A percentile compares a stretch with the other conserved stretches of the same genome.
Evolutionary conservation across 2,113 vertebrate species (phyloP).

Genomic region (Sapajus apella): DNA sequence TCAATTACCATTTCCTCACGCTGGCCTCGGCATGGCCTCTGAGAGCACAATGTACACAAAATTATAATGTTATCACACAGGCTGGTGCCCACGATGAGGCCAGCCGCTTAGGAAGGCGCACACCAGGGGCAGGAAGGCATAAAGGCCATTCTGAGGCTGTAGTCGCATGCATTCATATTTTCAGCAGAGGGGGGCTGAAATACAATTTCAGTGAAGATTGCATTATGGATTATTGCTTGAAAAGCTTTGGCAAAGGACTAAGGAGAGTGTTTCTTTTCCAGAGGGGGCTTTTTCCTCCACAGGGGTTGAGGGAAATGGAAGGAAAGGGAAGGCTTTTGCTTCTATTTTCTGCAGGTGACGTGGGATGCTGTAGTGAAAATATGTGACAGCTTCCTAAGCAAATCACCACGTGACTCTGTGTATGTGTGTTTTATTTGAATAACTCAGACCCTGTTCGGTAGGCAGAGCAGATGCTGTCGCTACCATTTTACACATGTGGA

Average conservation of each 20-base stretch:
- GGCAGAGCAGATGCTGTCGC: background rate
- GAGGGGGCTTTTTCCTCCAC: background rate
- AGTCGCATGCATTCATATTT: slow-evolving; percentile 72
- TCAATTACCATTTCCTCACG: slow-evolving; percentile 72
- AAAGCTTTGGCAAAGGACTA: slow-evolving; percentile 48
- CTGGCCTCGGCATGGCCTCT: slow-evolving; percentile 80
- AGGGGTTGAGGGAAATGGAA: background rate
- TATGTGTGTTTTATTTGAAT: slow-evolving; percentile 14
- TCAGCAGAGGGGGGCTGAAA: slow-evolving; percentile 71
- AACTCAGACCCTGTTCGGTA: background rate
- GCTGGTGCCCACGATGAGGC: slow-evolving; percentile 76
- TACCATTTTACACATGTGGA: background rate
- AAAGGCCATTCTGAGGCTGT: slow-evolving; percentile 78
- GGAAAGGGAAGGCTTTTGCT: background rate
- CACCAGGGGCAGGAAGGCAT: slow-evolving; percentile 75
- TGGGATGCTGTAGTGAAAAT: background rate
- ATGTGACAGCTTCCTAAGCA: slow-evolving; percentile 28
- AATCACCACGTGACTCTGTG: background rate
- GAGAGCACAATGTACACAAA: slow-evolving; percentile 86
- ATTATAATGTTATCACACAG: slow-evolving; percentile 86
- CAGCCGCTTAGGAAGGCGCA: slow-evolving; percentile 77
- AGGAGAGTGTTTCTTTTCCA: slow-evolving; percentile 24
- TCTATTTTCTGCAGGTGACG: slow-evolving; percentile 1
- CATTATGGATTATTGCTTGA: slow-evolving; percentile 67
- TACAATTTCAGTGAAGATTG: slow-evolving; percentile 79